These are phyloP conservation scores for Drosophila leonis DNA, from an alignment of 2,888 invertebrate species.

Conservation along the genomic window DNA sequence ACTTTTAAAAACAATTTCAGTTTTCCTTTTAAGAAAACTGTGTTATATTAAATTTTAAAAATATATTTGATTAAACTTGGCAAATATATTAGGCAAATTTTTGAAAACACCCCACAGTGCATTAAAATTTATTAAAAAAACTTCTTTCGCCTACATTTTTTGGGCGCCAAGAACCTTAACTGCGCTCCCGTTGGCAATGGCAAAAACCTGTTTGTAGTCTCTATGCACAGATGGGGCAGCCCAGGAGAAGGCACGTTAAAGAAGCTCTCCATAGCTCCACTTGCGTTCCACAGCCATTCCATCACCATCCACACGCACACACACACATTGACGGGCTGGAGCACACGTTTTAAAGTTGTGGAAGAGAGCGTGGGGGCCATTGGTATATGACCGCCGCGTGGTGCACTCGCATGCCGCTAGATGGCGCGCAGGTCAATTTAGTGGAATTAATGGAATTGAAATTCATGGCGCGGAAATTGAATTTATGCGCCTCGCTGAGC, in stretches of 20 bases:
- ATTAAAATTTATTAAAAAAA: background rate
- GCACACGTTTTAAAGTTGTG: slow-evolving; percentile 43
- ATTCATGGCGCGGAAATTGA: slow-evolving; percentile 85
- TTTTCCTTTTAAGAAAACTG: too few relatives aligned
- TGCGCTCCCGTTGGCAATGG: slow-evolving; percentile 51
- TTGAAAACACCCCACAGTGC: too few relatives aligned
- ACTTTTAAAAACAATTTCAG: too few relatives aligned
- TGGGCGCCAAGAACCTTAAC: slow-evolving; percentile 13
- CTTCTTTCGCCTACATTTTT: background rate
- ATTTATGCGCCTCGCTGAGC: slow-evolving; percentile 77
- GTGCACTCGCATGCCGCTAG: slow-evolving; percentile 83
- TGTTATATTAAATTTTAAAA: too few relatives aligned
- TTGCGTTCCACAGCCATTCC: slow-evolving; percentile 44
- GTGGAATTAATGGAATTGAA: slow-evolving; percentile 86
- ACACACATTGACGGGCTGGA: slow-evolving; percentile 19
- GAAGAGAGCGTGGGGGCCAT: slow-evolving; percentile 35
- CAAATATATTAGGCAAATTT: too few relatives aligned
- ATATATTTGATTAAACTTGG: too few relatives aligned
- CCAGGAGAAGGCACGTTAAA: slow-evolving; percentile 42
- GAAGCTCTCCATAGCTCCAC: slow-evolving; percentile 45
- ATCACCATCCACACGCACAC: slow-evolving; percentile 34
- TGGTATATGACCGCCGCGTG: slow-evolving; percentile 66
- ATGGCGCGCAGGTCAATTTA: slow-evolving; percentile 84
- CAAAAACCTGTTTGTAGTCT: slow-evolving; percentile 55
- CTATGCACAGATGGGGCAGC: slow-evolving; percentile 17